Evolutionary conservation across 2,888 invertebrate genomes (phyloP), one percentile per base, ranked within the genome.

Genomic region (Sphinx pinastri): DNA sequence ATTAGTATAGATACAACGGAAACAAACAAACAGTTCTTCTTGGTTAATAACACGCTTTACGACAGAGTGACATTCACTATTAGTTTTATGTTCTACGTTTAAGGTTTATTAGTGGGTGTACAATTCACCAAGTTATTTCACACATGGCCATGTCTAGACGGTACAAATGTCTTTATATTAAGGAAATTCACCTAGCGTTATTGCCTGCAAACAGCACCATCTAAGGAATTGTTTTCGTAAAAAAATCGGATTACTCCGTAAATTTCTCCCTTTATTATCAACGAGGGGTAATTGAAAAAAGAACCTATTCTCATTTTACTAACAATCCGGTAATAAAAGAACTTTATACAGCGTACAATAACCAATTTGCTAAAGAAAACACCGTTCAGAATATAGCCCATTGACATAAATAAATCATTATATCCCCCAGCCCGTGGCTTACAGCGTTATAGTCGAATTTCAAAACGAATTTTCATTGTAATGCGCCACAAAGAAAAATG

Each of bases 391-490:
- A 85, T 84, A 86, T 83, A 82, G 87, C 84, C 90, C 91, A 93
- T 93, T 93, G 93, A 93, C 92, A 93, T 93, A 90, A 94, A 94
- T 94, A 94, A 93, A 93, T 94, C 91, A 93, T 93, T 93, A 90
- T 90, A 85, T 86, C 81, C 81, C 80, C 80, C 80, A 77, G 77
- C 78, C 68, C 71, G 80, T 81, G 81, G 82, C 81, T 85, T 83
- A 82, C 72, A 79, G 76, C 76, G 80, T 79, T 78, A 74, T 81
- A 84, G 79, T 84, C 82, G 77, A 79, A 83, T 85, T 86, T 82
- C 80, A 79, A 85, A 88, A 88, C 84, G 88, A 91, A 89, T 89
- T 90, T 91, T 88, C 92, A 93, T 93, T 94, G 91, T 93, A 85
- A 88, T 86, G 86, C 77, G 83, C 88, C 87, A 93, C 93, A 94